These are phyloP conservation scores for Corvus cornix DNA, from an alignment of 2,113 vertebrate species.

Conservation along the genomic window DNA sequence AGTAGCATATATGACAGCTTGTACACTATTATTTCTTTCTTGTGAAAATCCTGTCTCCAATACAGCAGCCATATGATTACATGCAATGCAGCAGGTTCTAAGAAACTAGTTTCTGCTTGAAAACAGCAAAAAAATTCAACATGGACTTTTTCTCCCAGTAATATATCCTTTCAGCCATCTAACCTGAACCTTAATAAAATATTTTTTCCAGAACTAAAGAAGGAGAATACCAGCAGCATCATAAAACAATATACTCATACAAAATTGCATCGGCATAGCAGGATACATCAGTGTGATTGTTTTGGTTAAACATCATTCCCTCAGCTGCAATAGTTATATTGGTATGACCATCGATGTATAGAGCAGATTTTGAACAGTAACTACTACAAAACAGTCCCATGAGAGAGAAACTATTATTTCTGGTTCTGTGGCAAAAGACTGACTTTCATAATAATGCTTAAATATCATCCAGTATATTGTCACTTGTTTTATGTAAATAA, in stretches of 20 bases:
- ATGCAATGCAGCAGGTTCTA: neutral
- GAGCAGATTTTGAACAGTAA: neutral
- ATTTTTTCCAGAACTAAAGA: neutral
- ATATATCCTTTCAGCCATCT: neutral
- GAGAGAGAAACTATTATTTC: neutral
- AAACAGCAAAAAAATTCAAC: neutral
- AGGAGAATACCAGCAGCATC: neutral
- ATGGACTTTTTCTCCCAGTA: neutral
- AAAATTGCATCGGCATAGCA: neutral
- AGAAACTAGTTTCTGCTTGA: neutral
- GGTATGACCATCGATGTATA: neutral
- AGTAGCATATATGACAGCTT: neutral
- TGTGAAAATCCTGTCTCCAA: neutral
- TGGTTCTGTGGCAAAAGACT: neutral
- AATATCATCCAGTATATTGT: conserved; percentile 35
- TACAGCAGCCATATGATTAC: neutral
- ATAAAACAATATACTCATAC: neutral
- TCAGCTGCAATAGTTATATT: neutral
- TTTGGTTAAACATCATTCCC: conserved; percentile 8
- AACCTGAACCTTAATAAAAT: neutral
- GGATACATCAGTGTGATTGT: neutral
- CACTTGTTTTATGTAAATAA: conserved; percentile 66
- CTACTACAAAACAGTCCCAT: conserved; percentile 17
- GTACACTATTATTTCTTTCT: neutral
- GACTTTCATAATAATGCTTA: conserved; percentile 26